Percentiles rank a stretch among this genome's conserved stretches.
phyloP scores from a whole-genome alignment of 2,888 invertebrate species.

The Lasioglossum morio region DNA sequence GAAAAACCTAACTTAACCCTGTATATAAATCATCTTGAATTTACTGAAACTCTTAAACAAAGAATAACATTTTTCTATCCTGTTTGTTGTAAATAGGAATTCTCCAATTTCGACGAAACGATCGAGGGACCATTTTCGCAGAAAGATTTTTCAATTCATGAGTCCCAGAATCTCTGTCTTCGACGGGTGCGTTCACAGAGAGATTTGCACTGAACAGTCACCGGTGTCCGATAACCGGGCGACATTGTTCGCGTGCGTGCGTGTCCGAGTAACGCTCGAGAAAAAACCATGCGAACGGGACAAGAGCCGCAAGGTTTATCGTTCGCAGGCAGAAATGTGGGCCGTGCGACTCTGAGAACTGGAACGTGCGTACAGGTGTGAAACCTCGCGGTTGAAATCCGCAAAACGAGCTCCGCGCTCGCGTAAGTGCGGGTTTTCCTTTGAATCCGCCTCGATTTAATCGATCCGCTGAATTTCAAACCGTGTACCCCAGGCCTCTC shows the following conservation, averaged over 20 bases:
- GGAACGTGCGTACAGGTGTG: slow-evolving; percentile 74
- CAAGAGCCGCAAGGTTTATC: slow-evolving; percentile 47
- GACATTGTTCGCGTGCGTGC: neutral
- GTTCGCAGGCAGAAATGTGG: slow-evolving; percentile 67
- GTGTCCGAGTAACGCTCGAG: neutral
- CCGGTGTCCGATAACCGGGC: neutral
- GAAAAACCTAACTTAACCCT: no score
- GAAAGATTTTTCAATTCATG: no score
- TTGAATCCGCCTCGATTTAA: slow-evolving; percentile 45
- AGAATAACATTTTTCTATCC: no score
- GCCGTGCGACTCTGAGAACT: slow-evolving; percentile 74
- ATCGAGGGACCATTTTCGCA: no score
- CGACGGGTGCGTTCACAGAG: no score
- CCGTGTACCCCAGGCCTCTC: slow-evolving; percentile 15
- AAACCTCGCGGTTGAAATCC: slow-evolving; percentile 62
- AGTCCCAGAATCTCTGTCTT: no score
- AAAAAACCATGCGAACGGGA: slow-evolving; percentile 7
- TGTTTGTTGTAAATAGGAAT: no score
- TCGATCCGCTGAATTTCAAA: slow-evolving; percentile 48
- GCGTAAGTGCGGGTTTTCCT: slow-evolving; percentile 39
- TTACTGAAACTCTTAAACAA: no score
- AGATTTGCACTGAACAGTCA: neutral
- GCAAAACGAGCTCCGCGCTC: slow-evolving; percentile 12
- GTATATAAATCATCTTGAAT: no score
- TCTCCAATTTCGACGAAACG: no score